A percentile compares a stretch with the other conserved stretches of the same genome.
These are phyloP conservation scores for Cyclura pinguis DNA, from an alignment of 2,797 vertebrate species.

Conservation along the genomic window DNA sequence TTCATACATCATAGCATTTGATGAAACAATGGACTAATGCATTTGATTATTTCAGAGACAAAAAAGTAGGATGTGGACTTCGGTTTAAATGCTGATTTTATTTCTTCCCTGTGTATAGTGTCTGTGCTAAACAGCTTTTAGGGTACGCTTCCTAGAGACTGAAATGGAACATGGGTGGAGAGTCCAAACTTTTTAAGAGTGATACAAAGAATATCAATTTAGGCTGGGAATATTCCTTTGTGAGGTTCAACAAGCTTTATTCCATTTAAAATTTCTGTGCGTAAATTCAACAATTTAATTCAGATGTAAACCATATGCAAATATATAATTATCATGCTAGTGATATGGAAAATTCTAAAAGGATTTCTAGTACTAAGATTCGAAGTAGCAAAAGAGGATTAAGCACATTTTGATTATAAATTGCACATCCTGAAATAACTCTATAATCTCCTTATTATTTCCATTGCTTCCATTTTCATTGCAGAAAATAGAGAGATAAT, in stretches of 20 bases:
- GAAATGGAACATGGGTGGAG: neutral
- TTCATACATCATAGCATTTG: neutral
- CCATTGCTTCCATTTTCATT: conserved; percentile 36
- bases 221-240: conserved; percentile 22
- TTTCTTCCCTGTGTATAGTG: neutral
- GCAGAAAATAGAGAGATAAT: conserved; percentile 24
- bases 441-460: conserved; percentile 59
- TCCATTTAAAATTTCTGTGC: conserved; percentile 35
- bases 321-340: conserved; percentile 46
- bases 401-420: conserved; percentile 50
- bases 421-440: conserved; percentile 48
- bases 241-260: conserved; percentile 31
- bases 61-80: neutral
- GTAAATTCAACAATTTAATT: conserved; percentile 53
- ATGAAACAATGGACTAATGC: neutral
- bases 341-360: conserved; percentile 50
- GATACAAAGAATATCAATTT: conserved; percentile 23
- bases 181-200: neutral
- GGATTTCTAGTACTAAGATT: conserved; percentile 49
- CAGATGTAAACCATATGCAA: conserved; percentile 50
- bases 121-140: neutral
- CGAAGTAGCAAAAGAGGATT: conserved; percentile 56
- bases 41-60: neutral
- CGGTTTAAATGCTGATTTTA: neutral
- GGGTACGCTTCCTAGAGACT: neutral